These are phyloP conservation scores for Cryptocheilus praepositus DNA, from an alignment of 2,888 invertebrate species.

Conservation along the genomic window DNA sequence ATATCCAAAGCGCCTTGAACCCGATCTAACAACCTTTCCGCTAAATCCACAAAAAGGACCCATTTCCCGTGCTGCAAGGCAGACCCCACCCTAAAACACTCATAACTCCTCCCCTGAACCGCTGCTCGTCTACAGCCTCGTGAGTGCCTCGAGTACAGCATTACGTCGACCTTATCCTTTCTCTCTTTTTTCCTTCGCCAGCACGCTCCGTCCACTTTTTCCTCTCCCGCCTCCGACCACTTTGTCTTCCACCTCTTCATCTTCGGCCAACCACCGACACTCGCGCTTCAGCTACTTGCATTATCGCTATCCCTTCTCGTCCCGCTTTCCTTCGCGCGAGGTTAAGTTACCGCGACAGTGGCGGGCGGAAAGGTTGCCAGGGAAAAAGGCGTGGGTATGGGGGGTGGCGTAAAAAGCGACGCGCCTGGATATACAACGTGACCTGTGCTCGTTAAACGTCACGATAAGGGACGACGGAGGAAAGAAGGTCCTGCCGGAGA, in stretches of 20 bases:
- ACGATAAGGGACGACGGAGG: constrained; percentile 34
- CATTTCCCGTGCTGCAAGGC: too few species aligned
- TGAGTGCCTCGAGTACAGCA: constrained; percentile 4
- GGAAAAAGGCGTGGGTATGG: not conserved
- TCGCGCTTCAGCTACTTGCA: constrained; percentile 16
- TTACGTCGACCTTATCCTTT: constrained; percentile 4
- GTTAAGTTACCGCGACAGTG: not conserved
- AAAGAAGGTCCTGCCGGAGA: constrained; percentile 25
- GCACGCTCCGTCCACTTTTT: not conserved
- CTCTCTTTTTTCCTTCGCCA: not conserved
- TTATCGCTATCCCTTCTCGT: constrained; percentile 2
- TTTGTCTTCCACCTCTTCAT: too few species aligned
- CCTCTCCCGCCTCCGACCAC: not conserved
- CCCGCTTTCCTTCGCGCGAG: too few species aligned
- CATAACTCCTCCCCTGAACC: too few species aligned
- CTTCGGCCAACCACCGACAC: not conserved
- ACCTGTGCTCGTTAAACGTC: constrained; percentile 37
- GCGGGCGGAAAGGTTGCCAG: constrained; percentile 14
- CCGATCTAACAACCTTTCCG: too few species aligned
- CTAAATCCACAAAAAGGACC: too few species aligned
- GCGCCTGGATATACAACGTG: constrained; percentile 36
- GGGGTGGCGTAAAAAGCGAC: constrained; percentile 28
- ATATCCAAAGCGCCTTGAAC: too few species aligned
- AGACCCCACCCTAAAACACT: too few species aligned
- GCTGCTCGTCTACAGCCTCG: constrained; percentile 4